phyloP scores from a whole-genome alignment of 2,797 vertebrate genomes.

The Rhadinocentrus ornatus region DNA sequence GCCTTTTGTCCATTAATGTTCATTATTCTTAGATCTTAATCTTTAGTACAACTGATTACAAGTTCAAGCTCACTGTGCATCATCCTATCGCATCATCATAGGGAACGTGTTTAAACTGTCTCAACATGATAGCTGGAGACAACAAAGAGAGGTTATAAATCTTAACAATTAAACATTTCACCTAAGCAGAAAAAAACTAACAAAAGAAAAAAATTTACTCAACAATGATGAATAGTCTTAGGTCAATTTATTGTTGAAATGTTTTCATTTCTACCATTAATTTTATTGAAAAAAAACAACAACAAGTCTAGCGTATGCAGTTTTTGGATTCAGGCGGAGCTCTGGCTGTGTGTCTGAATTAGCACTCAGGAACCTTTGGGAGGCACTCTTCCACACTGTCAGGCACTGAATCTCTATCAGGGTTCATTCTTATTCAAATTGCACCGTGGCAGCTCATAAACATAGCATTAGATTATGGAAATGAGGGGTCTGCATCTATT shows the following conservation, averaged over 20 bases:
- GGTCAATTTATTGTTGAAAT: constrained; percentile 32
- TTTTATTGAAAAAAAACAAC: constrained; percentile 12
- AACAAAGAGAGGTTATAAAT: neutral
- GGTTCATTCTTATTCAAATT: constrained; percentile 82
- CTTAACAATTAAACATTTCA: neutral
- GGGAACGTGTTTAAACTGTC: neutral
- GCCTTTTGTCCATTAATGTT: neutral
- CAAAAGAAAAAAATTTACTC: no score
- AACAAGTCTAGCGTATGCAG: constrained; percentile 12
- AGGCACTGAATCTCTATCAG: constrained; percentile 64
- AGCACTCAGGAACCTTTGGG: constrained; percentile 57
- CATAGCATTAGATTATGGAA: constrained; percentile 84
- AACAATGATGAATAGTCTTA: no score
- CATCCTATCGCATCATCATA: neutral
- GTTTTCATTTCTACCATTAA: constrained; percentile 11
- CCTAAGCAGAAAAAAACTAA: neutral
- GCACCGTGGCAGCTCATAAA: constrained; percentile 74
- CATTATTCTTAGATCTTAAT: constrained; percentile 13
- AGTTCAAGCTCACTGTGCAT: neutral
- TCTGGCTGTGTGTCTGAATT: constrained; percentile 29
- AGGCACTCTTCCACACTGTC: constrained; percentile 54
- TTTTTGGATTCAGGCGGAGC: constrained; percentile 37
- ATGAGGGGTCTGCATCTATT: constrained; percentile 79
- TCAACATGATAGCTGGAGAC: neutral
- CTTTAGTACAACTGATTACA: neutral